Conservation (phyloP, 2,888 invertebrate species). For the Archips xylosteana region DNA sequence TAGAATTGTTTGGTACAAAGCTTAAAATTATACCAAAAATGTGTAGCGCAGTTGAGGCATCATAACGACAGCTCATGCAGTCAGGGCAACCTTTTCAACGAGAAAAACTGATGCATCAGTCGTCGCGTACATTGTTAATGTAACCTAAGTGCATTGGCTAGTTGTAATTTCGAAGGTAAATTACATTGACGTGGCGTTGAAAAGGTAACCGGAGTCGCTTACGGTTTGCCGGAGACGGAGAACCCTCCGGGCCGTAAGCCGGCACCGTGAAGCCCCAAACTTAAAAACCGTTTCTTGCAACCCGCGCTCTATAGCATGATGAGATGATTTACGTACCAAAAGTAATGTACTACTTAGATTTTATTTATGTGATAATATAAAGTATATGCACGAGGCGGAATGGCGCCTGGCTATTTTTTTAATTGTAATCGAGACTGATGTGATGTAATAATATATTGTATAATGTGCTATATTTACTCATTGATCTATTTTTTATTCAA, state of each 20-base stretch:
- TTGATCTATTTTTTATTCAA: slow-evolving; percentile 62
- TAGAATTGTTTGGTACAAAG: slow-evolving; percentile 17
- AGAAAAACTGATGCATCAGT: too few species aligned
- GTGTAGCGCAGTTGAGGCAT: not conserved
- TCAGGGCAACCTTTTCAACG: too few species aligned
- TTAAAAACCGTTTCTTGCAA: not conserved
- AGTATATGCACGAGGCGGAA: slow-evolving; percentile 24
- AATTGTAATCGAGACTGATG: slow-evolving; percentile 71
- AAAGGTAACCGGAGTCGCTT: not conserved
- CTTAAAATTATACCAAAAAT: slow-evolving; percentile 25
- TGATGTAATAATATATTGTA: slow-evolving; percentile 55
- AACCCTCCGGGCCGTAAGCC: not conserved
- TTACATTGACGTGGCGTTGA: too few species aligned
- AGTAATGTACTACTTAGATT: slow-evolving; percentile 39
- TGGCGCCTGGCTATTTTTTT: slow-evolving; percentile 35
- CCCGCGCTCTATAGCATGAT: not conserved
- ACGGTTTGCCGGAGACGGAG: not conserved
- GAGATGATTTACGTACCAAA: slow-evolving; percentile 20
- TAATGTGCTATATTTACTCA: slow-evolving; percentile 73
- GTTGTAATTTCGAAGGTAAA: too few species aligned
- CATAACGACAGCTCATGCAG: not conserved
- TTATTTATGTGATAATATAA: slow-evolving; percentile 44
- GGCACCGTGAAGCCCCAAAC: not conserved
- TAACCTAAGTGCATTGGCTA: too few species aligned
- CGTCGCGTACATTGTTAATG: too few species aligned